These are phyloP conservation scores for Coremacera marginata DNA, from an alignment of 2,888 invertebrate species.

Conservation along the genomic window DNA sequence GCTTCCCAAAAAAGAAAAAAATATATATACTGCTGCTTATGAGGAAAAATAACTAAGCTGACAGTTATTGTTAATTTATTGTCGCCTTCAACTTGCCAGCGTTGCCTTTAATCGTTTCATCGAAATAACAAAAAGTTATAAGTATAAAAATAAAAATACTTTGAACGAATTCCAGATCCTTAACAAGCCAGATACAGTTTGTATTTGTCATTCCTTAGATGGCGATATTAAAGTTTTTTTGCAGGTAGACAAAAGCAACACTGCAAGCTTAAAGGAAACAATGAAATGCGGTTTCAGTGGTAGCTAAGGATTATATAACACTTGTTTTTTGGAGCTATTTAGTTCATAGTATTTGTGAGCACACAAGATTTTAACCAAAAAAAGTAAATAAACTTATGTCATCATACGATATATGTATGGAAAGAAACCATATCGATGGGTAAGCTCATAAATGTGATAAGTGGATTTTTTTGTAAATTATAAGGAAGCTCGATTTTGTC, in stretches of 20 bases:
- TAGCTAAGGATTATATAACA: conserved; percentile 25
- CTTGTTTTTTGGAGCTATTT: conserved; percentile 6
- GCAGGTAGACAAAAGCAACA: not conserved
- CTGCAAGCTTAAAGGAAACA: not conserved
- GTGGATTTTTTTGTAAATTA: no score
- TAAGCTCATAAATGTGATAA: no score
- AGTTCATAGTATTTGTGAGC: not conserved
- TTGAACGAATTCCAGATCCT: not conserved
- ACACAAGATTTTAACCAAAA: not conserved
- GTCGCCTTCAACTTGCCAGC: conserved; percentile 34
- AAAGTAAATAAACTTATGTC: not conserved
- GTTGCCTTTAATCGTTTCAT: conserved; percentile 21
- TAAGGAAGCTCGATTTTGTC: no score
- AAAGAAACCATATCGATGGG: no score
- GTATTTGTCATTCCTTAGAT: not conserved
- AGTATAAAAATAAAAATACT: not conserved
- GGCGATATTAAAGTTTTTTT: not conserved
- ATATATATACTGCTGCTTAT: no score
- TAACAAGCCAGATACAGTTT: not conserved
- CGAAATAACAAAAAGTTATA: not conserved
- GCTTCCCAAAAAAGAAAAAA: not conserved
- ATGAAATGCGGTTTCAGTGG: not conserved
- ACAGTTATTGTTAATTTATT: conserved; percentile 36
- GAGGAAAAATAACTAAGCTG: conserved; percentile 16
- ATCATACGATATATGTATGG: no score